Conservation (phyloP, 2,888 invertebrate species). For the Rhagium mordax region DNA sequence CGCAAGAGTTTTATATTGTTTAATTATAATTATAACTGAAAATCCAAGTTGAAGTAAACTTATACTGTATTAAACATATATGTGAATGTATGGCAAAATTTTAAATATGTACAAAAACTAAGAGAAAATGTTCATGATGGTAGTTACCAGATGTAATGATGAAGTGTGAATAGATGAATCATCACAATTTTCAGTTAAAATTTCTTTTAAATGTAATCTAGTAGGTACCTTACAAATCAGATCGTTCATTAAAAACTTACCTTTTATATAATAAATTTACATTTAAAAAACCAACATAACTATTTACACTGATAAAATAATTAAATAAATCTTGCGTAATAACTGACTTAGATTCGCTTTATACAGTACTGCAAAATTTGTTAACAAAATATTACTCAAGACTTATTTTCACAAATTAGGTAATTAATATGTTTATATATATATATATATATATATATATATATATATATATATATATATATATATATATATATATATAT, state of each 20-base stretch:
- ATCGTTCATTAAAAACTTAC: constrained; percentile 39
- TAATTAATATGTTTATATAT: constrained; percentile 19
- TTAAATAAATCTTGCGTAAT: constrained; percentile 32
- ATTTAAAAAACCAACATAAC: constrained; percentile 43
- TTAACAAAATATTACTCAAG: constrained; percentile 19
- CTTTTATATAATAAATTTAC: constrained; percentile 34
- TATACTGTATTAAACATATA: background rate
- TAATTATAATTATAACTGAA: constrained; percentile 4
- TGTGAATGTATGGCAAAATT: background rate
- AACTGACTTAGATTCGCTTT: constrained; percentile 18
- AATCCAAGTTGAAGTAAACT: background rate
- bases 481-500: constrained; percentile 22
- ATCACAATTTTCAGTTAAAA: constrained; percentile 54
- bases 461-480: constrained; percentile 25
- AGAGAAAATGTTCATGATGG: background rate
- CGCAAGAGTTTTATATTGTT: background rate
- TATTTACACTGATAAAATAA: constrained; percentile 37
- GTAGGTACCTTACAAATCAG: constrained; percentile 36
- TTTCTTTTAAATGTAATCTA: constrained; percentile 33
- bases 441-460: constrained; percentile 15
- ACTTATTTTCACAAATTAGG: constrained; percentile 24
- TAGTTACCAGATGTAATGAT: constrained; percentile 56
- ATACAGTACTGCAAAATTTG: constrained; percentile 10
- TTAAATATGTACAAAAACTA: background rate
- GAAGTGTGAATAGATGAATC: constrained; percentile 50